Evolutionary conservation across 2,113 vertebrate genomes (phyloP).

Genomic region (Nannospalax galili): DNA sequence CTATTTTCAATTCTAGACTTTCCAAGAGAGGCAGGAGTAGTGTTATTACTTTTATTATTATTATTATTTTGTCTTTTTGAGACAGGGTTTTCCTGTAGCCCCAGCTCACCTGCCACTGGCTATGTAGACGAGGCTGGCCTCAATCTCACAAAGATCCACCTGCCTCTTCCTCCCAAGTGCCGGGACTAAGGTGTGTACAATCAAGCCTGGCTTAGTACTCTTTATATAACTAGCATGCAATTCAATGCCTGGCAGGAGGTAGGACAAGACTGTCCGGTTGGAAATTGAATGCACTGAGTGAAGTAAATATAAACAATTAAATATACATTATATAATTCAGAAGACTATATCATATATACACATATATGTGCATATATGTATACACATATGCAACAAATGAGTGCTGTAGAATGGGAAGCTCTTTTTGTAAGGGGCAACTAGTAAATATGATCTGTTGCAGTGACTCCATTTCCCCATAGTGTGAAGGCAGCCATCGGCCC

Average conservation of each 20-base stretch:
- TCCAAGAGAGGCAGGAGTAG: neutral
- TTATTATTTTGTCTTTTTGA: too few species aligned
- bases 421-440: neutral
- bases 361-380: neutral
- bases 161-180: too few species aligned
- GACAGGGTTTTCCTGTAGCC: too few species aligned
- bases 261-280: neutral
- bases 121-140: too few species aligned
- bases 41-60: neutral
- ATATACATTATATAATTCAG: neutral
- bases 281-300: neutral
- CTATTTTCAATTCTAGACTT: slow-evolving; percentile 9
- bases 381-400: neutral
- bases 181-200: too few species aligned
- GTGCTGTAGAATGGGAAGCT: neutral
- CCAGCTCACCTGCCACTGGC: too few species aligned
- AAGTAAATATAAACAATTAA: slow-evolving; percentile 26
- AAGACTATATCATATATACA: neutral
- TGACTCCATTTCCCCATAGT: neutral
- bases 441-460: neutral
- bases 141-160: too few species aligned
- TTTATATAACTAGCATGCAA: neutral
- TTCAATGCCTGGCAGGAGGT: neutral
- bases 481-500: neutral
- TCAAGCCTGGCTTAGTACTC: neutral